A percentile compares a stretch with the other conserved stretches of the same genome.
phyloP scores from a whole-genome alignment of 2,113 vertebrate species.

The Microtus pennsylvanicus region DNA sequence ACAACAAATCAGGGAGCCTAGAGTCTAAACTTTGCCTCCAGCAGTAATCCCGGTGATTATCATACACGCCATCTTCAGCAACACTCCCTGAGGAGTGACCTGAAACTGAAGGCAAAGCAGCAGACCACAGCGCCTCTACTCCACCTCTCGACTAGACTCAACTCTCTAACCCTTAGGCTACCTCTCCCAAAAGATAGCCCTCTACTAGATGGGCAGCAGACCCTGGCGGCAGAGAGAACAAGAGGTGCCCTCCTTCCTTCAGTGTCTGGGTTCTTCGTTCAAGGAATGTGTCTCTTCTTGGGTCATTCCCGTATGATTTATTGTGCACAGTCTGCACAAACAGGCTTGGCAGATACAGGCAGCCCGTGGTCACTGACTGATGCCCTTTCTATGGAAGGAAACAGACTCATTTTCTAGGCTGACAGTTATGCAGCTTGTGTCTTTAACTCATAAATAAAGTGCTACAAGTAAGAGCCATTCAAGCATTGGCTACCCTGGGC shows the following conservation, averaged over 20 bases:
- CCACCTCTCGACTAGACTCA: neutral
- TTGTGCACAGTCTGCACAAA: neutral
- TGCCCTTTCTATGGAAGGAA: neutral
- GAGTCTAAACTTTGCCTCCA: slow-evolving; percentile 43
- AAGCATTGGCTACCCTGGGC: slow-evolving; percentile 71
- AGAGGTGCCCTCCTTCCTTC: neutral
- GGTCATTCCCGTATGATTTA: neutral
- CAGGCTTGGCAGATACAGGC: neutral
- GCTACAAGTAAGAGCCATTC: slow-evolving; percentile 77
- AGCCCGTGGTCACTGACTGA: neutral
- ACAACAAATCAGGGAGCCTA: slow-evolving; percentile 26
- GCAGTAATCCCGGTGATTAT: neutral
- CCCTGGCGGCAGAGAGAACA: neutral
- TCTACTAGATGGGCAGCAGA: neutral
- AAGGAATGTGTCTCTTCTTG: neutral
- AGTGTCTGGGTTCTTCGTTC: neutral
- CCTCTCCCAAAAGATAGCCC: neutral
- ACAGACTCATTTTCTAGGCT: slow-evolving; percentile 64
- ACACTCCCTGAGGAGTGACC: slow-evolving; percentile 37
- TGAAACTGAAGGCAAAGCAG: neutral
- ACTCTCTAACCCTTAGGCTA: neutral
- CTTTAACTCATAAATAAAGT: slow-evolving; percentile 80
- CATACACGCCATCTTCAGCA: neutral
- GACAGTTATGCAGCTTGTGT: slow-evolving; percentile 71
- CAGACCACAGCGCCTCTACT: neutral